phyloP scores from a whole-genome alignment of 2,113 vertebrate genomes.

The Oncorhynchus gorbuscha region DNA sequence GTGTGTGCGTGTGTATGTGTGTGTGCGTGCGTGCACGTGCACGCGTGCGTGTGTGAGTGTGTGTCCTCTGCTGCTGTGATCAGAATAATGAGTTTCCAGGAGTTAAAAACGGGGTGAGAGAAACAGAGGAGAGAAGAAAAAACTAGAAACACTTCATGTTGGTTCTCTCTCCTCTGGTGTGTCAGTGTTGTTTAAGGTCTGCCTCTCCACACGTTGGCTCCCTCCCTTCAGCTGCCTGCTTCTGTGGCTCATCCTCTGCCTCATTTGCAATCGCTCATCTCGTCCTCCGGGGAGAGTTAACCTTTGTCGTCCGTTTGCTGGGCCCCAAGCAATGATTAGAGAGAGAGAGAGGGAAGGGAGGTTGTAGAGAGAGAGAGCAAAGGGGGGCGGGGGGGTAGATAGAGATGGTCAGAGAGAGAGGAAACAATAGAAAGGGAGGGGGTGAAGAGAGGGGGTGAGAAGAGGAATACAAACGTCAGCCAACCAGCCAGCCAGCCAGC shows the following conservation, averaged over 20 bases:
- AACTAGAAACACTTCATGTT: conserved; percentile 6
- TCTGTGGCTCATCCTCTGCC: conserved; percentile 58
- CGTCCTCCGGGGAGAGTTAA: conserved; percentile 61
- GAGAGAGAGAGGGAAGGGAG: conserved; percentile 10
- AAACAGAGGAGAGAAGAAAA: conserved; percentile 26
- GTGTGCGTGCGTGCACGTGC: conserved; percentile 2
- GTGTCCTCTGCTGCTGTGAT: conserved; percentile 28
- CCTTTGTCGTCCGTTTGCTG: conserved; percentile 56
- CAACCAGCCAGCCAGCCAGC: background rate
- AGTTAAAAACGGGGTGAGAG: conserved; percentile 38
- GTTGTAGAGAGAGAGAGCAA: too few relatives aligned
- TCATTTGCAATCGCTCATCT: conserved; percentile 64
- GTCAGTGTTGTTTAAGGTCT: conserved; percentile 57
- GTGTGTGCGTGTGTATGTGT: background rate
- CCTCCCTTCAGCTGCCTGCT: conserved; percentile 48
- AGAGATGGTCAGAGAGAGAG: background rate
- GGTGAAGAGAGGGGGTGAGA: background rate
- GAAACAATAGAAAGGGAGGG: conserved; percentile 4
- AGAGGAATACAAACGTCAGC: background rate
- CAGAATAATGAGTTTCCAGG: conserved; percentile 46
- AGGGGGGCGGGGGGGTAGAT: background rate
- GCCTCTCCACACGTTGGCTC: conserved; percentile 30
- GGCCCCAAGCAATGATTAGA: conserved; percentile 65
- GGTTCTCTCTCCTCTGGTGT: conserved; percentile 29
- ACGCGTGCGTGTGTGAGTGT: background rate